These are phyloP conservation scores for Ammospiza maritima DNA, from an alignment of 2,797 vertebrate species.

Conservation along the genomic window DNA sequence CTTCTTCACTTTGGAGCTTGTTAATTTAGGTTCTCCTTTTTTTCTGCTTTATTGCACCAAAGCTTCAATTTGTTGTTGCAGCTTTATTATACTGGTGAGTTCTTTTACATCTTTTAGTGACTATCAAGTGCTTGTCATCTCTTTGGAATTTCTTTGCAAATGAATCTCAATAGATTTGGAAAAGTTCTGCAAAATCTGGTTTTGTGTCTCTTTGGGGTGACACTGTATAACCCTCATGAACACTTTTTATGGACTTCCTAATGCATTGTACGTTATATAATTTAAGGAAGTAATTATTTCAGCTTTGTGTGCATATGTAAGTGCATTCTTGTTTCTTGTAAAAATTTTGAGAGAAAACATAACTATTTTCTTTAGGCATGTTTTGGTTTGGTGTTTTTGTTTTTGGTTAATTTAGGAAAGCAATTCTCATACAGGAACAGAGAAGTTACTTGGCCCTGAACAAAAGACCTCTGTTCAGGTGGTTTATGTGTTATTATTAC, in stretches of 20 bases:
- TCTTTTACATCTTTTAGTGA: neutral
- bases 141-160: neutral
- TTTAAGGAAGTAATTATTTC: neutral
- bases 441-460: neutral
- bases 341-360: neutral
- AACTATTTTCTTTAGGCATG: neutral
- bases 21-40: neutral
- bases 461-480: neutral
- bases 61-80: neutral
- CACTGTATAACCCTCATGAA: neutral
- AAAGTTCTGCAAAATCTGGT: neutral
- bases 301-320: neutral
- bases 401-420: neutral
- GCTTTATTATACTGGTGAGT: neutral
- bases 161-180: neutral
- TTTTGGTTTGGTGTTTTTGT: too few relatives aligned
- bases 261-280: neutral
- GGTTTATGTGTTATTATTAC: neutral
- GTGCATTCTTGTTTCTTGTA: neutral
- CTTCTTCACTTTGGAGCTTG: neutral
- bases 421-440: neutral
- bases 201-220: neutral
- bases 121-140: fast-evolving
- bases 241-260: neutral
- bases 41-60: neutral